These are phyloP conservation scores for Perizoma flavofasciatum DNA, from an alignment of 2,888 invertebrate species.

Conservation along the genomic window DNA sequence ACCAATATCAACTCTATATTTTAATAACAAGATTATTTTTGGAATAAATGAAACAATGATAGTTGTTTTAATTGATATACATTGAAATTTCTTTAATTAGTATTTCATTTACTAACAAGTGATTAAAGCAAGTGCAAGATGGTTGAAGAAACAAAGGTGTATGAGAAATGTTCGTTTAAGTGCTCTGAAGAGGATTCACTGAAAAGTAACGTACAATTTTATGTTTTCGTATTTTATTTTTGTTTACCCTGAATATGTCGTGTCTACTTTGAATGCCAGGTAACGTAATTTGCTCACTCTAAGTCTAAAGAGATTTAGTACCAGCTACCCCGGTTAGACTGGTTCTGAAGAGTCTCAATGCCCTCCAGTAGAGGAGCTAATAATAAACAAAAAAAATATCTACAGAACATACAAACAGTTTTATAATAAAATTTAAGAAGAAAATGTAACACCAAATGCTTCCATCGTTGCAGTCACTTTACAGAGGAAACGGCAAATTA, in stretches of 20 bases:
- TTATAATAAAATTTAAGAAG: background rate
- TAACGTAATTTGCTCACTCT: too few species aligned
- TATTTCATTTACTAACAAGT: slow-evolving; percentile 32
- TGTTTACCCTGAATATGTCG: too few species aligned
- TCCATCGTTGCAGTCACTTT: background rate
- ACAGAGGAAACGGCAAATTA: background rate
- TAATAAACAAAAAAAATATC: too few species aligned
- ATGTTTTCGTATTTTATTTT: background rate
- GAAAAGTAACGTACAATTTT: slow-evolving; percentile 39
- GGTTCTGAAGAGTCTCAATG: too few species aligned
- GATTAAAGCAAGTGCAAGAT: slow-evolving; percentile 37
- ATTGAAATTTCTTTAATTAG: slow-evolving; percentile 19
- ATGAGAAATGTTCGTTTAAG: slow-evolving; percentile 37
- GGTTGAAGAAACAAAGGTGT: slow-evolving; percentile 35
- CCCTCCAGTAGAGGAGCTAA: too few species aligned
- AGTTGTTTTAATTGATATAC: background rate
- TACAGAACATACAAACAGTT: background rate
- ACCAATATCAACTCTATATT: background rate
- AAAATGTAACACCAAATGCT: background rate
- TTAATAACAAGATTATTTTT: background rate
- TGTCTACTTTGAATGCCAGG: too few species aligned
- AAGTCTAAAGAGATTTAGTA: too few species aligned
- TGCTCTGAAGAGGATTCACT: slow-evolving; percentile 29
- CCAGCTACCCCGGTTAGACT: too few species aligned
- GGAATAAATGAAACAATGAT: background rate